Conservation (phyloP, 2,888 invertebrate genomes). For the Argynnis bischoffii region DNA sequence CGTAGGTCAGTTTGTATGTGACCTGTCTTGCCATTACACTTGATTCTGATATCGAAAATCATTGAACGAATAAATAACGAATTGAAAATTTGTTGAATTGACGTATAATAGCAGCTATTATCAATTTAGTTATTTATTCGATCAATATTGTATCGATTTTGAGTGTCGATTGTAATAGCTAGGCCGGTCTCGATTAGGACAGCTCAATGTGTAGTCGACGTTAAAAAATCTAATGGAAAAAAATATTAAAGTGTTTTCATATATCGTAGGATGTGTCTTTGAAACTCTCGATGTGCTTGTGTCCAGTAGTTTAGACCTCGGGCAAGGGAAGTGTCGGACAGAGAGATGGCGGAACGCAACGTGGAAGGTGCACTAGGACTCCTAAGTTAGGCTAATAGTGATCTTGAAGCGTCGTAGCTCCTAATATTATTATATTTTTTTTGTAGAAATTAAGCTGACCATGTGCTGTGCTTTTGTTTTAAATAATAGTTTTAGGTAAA, state of each 20-base stretch:
- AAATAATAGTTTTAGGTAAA: slow-evolving; percentile 76
- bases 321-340: slow-evolving; percentile 40
- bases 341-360: slow-evolving; percentile 44
- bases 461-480: slow-evolving; percentile 83
- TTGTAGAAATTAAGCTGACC: slow-evolving; percentile 76
- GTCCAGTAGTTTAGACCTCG: slow-evolving; percentile 72
- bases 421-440: slow-evolving; percentile 64
- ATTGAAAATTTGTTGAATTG: background rate
- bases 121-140: background rate
- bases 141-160: slow-evolving; percentile 17
- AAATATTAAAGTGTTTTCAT: slow-evolving; percentile 66
- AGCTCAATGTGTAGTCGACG: slow-evolving; percentile 76
- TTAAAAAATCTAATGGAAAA: slow-evolving; percentile 53
- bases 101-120: background rate
- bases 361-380: slow-evolving; percentile 68
- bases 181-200: slow-evolving; percentile 69
- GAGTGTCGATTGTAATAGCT: slow-evolving; percentile 10
- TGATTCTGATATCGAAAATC: background rate
- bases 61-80: background rate
- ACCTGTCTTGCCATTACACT: slow-evolving; percentile 26
- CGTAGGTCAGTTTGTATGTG: slow-evolving; percentile 37
- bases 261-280: slow-evolving; percentile 78
- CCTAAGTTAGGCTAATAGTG: slow-evolving; percentile 74
- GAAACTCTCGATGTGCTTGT: slow-evolving; percentile 79
- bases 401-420: slow-evolving; percentile 66